Base-by-base conservation (phyloP, 1,140 invertebrate species). In the Danaus plexippus region DNA sequence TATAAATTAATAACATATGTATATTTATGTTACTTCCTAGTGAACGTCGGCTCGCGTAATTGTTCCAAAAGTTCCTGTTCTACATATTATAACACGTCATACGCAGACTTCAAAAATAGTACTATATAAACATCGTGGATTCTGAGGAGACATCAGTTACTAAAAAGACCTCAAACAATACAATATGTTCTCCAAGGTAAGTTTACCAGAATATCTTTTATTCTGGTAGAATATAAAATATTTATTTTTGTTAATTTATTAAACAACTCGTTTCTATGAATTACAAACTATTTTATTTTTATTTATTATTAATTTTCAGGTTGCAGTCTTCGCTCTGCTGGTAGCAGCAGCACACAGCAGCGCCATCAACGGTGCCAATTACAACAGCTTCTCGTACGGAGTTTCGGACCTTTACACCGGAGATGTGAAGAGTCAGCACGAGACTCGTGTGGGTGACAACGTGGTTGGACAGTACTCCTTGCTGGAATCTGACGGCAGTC, bases 401-500 rank as follows among this genome's bases (percentile, higher is more conserved):
- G 87, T 89, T 0, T 64, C 74, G 0, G 88, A 89, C 72, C 79
- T 85, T 5, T 77, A 82, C 73, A 90, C 81, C 64, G 87, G 89
- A 12, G 88, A 89, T 57, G 73, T 85, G n/a, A 89, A 89, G 71
- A 77, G 76, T 43, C 85, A 87, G 57, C 75, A 87, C 22, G 88
- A 89, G 65, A 82, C 72, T 15, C 80, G 88, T 12, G 77, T 87
- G 54, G 90, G 90, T 1, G 88, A 90, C 65, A 69, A 87, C 43
- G 89, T 91, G 11, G 83, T 88, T 45, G 90, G 90, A 11, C 73
- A 79, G 57, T 87, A 86, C 71, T 80, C 82, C 10, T 69, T 87
- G 9, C 59, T 87, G 40, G 87, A 88, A 54, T 73, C 87, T 11
- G 87, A 88, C 22, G 22, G 22, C 22, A 7, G 5, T 32, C 43